A percentile compares a stretch with the other conserved stretches of the same genome.
These are phyloP conservation scores for Tenthredo mesomela DNA, from an alignment of 2,888 invertebrate species.

Conservation along the genomic window DNA sequence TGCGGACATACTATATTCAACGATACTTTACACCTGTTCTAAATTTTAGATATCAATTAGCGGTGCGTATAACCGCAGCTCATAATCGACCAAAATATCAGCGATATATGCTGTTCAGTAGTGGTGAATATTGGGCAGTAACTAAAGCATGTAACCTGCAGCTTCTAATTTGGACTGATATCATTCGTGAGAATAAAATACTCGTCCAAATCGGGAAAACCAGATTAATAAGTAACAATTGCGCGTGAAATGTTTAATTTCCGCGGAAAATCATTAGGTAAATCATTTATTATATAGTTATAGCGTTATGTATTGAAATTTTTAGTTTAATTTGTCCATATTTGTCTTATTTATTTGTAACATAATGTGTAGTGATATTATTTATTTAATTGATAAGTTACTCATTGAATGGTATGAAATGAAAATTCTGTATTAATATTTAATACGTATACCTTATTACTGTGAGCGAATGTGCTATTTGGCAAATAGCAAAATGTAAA, in stretches of 20 bases:
- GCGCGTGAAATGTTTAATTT: background rate
- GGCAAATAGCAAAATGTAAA: conserved; percentile 31
- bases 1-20: background rate
- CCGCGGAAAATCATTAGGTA: background rate
- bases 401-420: conserved; percentile 25
- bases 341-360: conserved; percentile 50
- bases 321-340: conserved; percentile 36
- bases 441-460: conserved; percentile 22
- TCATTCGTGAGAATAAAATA: conserved; percentile 6
- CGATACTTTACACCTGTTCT: conserved; percentile 22
- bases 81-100: conserved; percentile 46
- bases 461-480: conserved; percentile 40
- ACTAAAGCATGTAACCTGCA: background rate
- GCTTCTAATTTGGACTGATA: conserved; percentile 34
- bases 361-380: conserved; percentile 24
- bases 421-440: conserved; percentile 44
- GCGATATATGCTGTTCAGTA: conserved; percentile 11
- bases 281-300: background rate
- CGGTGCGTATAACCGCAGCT: conserved; percentile 12
- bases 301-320: conserved; percentile 1
- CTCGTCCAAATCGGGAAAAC: conserved; percentile 41
- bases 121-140: background rate
- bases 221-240: background rate
- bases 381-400: conserved; percentile 14
- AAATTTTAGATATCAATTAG: conserved; percentile 3